These are phyloP conservation scores for Heliangelus exortis DNA, from an alignment of 2,797 vertebrate species.

Conservation along the genomic window DNA sequence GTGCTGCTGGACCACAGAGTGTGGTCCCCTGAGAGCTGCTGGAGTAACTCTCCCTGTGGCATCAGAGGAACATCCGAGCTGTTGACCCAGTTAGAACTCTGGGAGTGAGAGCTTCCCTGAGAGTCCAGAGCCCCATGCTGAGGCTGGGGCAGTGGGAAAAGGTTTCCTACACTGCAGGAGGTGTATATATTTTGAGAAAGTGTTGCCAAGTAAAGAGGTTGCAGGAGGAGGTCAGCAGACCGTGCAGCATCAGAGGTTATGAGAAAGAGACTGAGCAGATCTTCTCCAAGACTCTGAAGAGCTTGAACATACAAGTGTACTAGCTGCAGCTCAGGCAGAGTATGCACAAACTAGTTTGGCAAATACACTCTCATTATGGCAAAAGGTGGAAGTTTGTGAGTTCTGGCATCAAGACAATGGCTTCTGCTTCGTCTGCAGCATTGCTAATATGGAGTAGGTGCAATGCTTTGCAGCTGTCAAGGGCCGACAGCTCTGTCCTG, in stretches of 20 bases:
- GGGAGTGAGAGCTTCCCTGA: background rate
- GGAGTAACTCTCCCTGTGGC: background rate
- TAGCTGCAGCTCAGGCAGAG: fast-evolving
- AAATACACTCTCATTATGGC: background rate
- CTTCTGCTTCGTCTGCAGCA: background rate
- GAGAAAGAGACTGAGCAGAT: background rate
- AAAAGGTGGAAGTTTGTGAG: background rate
- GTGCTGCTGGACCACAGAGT: background rate
- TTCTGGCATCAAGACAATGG: no score
- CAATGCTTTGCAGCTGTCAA: background rate
- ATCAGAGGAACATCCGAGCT: background rate
- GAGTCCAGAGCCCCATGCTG: background rate
- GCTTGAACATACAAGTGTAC: background rate
- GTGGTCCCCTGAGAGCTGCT: background rate
- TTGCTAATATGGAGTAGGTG: background rate
- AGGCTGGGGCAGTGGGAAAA: background rate
- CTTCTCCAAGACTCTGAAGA: background rate
- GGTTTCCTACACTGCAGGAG: background rate
- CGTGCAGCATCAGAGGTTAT: background rate
- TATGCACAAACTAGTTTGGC: background rate
- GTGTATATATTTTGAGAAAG: background rate
- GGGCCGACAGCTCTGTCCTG: background rate
- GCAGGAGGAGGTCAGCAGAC: background rate
- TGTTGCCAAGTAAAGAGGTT: background rate
- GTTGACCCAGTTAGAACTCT: background rate